Base-by-base conservation (phyloP, 2,113 vertebrate species). In the Telmatochromis sp. region DNA sequence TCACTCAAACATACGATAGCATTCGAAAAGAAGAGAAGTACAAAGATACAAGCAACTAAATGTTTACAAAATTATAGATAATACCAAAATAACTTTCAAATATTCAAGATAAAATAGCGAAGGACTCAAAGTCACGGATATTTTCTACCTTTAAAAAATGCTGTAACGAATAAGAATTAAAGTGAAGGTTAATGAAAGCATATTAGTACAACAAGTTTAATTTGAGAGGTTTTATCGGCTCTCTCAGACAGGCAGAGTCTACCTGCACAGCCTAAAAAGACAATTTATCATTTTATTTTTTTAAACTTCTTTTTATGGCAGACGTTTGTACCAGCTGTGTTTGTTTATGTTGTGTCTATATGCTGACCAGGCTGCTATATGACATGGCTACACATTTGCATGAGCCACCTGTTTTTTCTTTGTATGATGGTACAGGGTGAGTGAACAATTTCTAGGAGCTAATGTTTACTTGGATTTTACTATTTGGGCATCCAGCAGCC, bases 21-120 rank as follows among this genome's bases (percentile, higher is more conserved):
- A 26, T 15, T 26, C 0, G 0, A 78, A 28, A n/a, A 8, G 15
- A 75, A 31, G 45, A 4, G 7, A 78, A 13, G 4, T 45, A 0
- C 37, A 73, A 26, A 45, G 65, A 15, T 45, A 17, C 8, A 73
- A 71, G 35, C 37, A 42, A 71, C 2, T 50, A 50, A 75, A 75
- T 75, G 23, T 50, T 75, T 19, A 28, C 14, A 28, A 19, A 47
- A 17, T 26, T 28, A 47, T 75, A 75, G 21, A 1, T 7, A 11
- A 73, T 47, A 73, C 21, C 42, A 47, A 75, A 75, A 75, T 26
- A 75, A 28, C 14, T 7, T 26, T 14, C 0, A 75, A 75, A 37
- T 65, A 19, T 47, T 47, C 4, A 50, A 31, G 26, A 78, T 78
- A n/a, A 50, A 78, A 78, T 50, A n/a, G 40, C 3, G 1, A 78